Conservation (phyloP, 2,888 invertebrate species). For the Julus scanicus region DNA sequence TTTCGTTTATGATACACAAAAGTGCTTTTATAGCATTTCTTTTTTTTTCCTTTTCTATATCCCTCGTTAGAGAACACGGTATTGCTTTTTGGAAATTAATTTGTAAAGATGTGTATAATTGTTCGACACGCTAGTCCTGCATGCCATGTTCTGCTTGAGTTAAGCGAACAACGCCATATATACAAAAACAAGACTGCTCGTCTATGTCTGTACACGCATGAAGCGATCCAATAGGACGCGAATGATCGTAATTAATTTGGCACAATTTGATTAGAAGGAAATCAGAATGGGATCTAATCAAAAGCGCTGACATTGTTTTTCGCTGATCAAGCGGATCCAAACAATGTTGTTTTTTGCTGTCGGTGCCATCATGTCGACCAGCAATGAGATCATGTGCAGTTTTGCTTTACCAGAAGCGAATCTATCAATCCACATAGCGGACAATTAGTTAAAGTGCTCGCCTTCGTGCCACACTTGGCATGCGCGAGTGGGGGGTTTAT, state of each 20-base stretch:
- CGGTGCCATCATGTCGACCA: not conserved
- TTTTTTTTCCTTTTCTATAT: not conserved
- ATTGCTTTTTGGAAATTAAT: not conserved
- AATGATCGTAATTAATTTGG: not conserved
- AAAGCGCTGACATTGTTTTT: not conserved
- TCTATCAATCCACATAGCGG: not conserved
- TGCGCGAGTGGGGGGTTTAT: not conserved
- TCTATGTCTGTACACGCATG: not conserved
- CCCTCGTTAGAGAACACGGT: not conserved
- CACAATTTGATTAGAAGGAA: not conserved
- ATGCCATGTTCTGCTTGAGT: not conserved
- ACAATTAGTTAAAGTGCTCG: constrained; percentile 22
- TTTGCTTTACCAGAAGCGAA: not conserved
- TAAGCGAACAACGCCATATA: not conserved
- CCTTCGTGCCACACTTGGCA: not conserved
- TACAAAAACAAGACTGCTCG: not conserved
- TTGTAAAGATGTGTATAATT: not conserved
- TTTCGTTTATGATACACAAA: not conserved
- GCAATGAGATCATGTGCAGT: not conserved
- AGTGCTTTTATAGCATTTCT: not conserved
- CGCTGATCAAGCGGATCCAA: not conserved
- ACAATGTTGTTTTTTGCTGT: not conserved
- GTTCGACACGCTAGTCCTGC: not conserved
- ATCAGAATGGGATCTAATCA: not conserved
- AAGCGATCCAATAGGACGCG: not conserved